A percentile compares a stretch with the other conserved stretches of the same genome.
Conservation (phyloP, 2,888 invertebrate species). For the Drosophila merina region DNA sequence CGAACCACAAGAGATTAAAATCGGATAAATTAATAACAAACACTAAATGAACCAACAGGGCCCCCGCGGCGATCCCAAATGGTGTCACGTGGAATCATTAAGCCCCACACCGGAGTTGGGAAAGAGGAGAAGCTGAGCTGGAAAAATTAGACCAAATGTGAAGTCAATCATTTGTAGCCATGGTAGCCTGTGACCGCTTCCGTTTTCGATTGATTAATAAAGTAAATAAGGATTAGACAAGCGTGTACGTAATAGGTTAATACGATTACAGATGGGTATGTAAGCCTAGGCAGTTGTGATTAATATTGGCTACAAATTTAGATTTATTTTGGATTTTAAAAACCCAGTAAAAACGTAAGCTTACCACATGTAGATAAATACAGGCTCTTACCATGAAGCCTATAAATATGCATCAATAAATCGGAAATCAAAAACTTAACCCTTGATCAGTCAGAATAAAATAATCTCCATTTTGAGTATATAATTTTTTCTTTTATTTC, state of each 20-base stretch:
- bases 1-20: conserved; percentile 31
- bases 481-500: conserved; percentile 68
- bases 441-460: background rate
- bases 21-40: conserved; percentile 35
- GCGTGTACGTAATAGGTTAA: background rate
- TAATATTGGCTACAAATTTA: background rate
- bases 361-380: background rate
- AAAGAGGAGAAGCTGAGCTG: conserved; percentile 14
- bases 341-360: background rate
- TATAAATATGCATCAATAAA: background rate
- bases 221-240: background rate
- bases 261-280: background rate
- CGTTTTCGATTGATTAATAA: conserved; percentile 18
- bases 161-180: conserved; percentile 15
- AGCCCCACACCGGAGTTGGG: conserved; percentile 24
- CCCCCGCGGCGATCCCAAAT: conserved; percentile 41
- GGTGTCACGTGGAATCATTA: conserved; percentile 50
- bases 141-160: conserved; percentile 24
- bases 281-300: background rate
- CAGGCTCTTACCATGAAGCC: background rate
- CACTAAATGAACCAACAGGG: conserved; percentile 47
- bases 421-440: background rate
- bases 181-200: conserved; percentile 25
- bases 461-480: conserved; percentile 52
- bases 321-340: background rate